Base-by-base conservation (phyloP, 1,140 invertebrate species). In the Lethrus apterus region DNA sequence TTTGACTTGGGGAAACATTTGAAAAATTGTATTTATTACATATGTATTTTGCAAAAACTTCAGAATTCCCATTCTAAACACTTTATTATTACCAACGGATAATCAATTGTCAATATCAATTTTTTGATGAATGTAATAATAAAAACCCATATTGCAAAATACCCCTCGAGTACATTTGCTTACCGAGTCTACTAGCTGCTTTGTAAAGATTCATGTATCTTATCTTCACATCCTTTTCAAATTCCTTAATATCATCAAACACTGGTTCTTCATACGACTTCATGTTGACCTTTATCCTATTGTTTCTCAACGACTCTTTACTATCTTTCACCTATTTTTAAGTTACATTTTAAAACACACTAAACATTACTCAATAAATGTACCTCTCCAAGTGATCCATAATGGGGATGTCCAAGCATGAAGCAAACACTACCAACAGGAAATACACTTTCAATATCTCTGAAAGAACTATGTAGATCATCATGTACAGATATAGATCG, bases 371-470 rank as follows among this genome's bases (percentile, higher is more conserved):
- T 34, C 29, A 31, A 14, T 10, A 58, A 60, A 59, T n/a, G n/a
- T 54, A 90, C 86, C 56, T 81, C 76, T 32, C 83, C 89, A 57
- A 79, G 72, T 35, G 77, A 76, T 9, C 89, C 91, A 67, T 91
- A 93, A 67, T 88, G 80, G 2, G 81, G 83, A 51, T 78, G 74
- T 0, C 80, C 81, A 4, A 93, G 63, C 67, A 91, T 80, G 60
- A 93, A 94, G 41, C 87, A 81, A 1, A 62, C 55, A 32, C 74
- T 76, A 1, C 78, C 78, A 2, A 66, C 59, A 1, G 79, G 75
- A 56, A 89, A 94, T 0, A 90, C 70, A 23, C 91, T 78, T n/a
- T 77, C 68, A 9, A 89, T 66, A 11, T 74, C 50, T 19, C 34
- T 48, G 36, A 49, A 77, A 17, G 57, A 40, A 40, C 66, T 48